Evolutionary conservation across 2,888 invertebrate species (phyloP), one percentile per base, ranked within the genome.

Genomic region (Agonum fuliginosum): DNA sequence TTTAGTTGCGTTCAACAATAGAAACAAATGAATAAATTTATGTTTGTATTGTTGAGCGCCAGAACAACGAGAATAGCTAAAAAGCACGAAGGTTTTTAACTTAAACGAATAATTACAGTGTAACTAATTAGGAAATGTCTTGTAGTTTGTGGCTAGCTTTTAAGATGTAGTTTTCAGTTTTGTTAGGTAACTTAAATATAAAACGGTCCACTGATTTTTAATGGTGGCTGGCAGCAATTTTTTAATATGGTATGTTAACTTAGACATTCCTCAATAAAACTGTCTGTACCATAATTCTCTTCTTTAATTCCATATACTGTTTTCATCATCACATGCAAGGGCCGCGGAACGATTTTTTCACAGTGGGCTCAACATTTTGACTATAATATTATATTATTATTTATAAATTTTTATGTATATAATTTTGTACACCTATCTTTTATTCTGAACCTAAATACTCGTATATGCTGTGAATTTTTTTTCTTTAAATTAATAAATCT

Each of bases 251-350:
- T 81, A 80, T 82, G 80, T 80, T 79, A 41, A 62, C 78, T 78
- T 79, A 80, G 77, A 81, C 82, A 82, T 82, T 82, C 82, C 82
- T 79, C 78, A 80, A 78, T 1, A 81, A 82, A 12, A 86, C 84
- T 30, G 71, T 87, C 10, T 83, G 82, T 71, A 43, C 80, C 5
- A 83, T 78, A 80, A 4, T 30, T 30, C 8, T 30, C 8, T 5
- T 5, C 30, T 30, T 30, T n/a, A n/a, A n/a, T n/a, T n/a, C n/a
- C n/a, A n/a, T n/a, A n/a, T n/a, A n/a, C n/a, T n/a, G n/a, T n/a
- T n/a, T n/a, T n/a, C n/a, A n/a, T n/a, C n/a, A n/a, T n/a, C n/a
- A n/a, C n/a, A n/a, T n/a, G n/a, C n/a, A n/a, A n/a, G n/a, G n/a
- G n/a, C n/a, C n/a, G n/a, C n/a, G n/a, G n/a, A n/a, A n/a, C n/a